A percentile compares a stretch with the other conserved stretches of the same genome.
Evolutionary conservation across 2,113 vertebrate species (phyloP).

Genomic region (Aptenodytes forsteri): DNA sequence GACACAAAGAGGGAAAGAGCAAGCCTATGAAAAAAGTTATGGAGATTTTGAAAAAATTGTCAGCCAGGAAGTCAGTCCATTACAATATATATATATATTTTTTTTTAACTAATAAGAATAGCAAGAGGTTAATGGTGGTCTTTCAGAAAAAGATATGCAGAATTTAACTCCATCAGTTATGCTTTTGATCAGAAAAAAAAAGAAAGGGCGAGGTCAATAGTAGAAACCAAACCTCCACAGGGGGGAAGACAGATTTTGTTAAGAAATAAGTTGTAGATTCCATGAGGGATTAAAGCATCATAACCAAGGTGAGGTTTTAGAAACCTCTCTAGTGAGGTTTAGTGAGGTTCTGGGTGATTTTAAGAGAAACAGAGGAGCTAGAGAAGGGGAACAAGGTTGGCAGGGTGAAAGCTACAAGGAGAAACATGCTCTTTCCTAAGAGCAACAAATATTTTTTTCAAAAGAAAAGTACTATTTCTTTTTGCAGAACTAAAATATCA

Average conservation of each 20-base stretch:
- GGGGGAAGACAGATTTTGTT: neutral
- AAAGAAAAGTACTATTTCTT: neutral
- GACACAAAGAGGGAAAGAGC: neutral
- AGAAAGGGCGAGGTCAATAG: neutral
- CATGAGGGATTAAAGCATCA: neutral
- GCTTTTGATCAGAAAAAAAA: neutral
- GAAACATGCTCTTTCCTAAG: neutral
- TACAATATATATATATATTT: neutral
- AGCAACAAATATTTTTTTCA: neutral
- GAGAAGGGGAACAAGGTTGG: neutral
- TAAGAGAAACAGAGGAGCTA: neutral
- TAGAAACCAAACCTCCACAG: neutral
- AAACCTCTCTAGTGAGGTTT: neutral
- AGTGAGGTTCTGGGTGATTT: neutral
- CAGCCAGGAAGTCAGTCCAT: neutral
- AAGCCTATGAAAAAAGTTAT: neutral
- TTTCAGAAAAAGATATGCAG: neutral
- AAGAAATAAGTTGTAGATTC: neutral
- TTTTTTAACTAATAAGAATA: neutral
- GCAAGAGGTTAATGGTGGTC: neutral
- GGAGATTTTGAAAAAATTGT: neutral
- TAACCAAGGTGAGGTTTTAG: neutral
- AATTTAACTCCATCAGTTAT: neutral
- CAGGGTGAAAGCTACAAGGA: neutral
- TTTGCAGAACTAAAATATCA: neutral